Evolutionary conservation across 2,113 vertebrate genomes (phyloP).

Genomic region (Tragulus kanchil): DNA sequence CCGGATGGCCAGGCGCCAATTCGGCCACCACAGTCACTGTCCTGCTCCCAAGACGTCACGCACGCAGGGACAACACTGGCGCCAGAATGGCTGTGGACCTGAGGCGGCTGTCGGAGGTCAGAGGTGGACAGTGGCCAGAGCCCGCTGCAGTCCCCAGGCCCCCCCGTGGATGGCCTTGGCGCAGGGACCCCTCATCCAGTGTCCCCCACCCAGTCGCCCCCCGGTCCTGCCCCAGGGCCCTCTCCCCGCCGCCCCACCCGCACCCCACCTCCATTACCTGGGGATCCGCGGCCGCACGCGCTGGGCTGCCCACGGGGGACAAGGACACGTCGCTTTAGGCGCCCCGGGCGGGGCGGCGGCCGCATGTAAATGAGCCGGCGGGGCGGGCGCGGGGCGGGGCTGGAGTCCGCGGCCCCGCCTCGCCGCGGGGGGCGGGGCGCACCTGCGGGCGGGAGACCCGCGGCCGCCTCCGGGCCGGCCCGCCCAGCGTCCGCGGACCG

Average conservation of each 20-base stretch:
- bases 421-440: background rate
- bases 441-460: background rate
- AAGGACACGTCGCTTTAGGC: constrained; percentile 89
- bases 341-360: constrained; percentile 74
- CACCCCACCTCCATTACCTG: constrained; percentile 57
- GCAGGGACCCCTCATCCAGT: background rate
- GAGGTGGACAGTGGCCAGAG: background rate
- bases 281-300: constrained; percentile 26
- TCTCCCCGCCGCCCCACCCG: background rate
- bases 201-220: background rate
- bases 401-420: background rate
- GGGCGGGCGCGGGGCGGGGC: constrained; percentile 49
- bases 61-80: background rate
- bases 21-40: background rate
- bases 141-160: background rate
- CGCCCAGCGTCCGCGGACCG: background rate
- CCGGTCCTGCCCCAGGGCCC: background rate
- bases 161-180: background rate
- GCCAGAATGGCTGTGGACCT: background rate
- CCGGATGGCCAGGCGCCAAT: background rate
- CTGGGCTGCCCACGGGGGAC: constrained; percentile 77
- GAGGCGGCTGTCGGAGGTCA: background rate
- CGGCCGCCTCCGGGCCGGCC: background rate
- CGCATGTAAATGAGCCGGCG: constrained; percentile 67
- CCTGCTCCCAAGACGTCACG: background rate